Percentiles rank a stretch among this genome's conserved stretches.
These are phyloP conservation scores for Sabatieria punctata DNA, from an alignment of 2,888 invertebrate genomes.

Conservation along the genomic window DNA sequence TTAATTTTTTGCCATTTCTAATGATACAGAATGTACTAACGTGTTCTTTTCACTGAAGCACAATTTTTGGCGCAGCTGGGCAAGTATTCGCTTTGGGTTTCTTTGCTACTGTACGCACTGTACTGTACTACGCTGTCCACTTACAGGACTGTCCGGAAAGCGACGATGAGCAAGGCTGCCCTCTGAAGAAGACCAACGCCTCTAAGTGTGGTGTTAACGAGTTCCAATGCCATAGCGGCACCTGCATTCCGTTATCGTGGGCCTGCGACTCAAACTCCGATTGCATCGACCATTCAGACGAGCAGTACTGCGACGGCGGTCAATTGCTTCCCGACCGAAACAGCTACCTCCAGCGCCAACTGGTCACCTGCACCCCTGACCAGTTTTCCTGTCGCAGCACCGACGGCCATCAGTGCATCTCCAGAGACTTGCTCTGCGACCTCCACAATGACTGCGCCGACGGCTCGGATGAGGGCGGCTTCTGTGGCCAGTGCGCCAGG, in stretches of 20 bases:
- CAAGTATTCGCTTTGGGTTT: no score
- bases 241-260: slow-evolving; percentile 15
- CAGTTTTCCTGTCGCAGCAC: neutral
- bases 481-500: slow-evolving; percentile 14
- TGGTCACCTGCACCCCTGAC: neutral
- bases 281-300: slow-evolving; percentile 13
- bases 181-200: neutral
- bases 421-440: slow-evolving; percentile 23
- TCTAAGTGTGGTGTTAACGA: neutral
- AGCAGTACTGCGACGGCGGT: neutral
- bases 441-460: slow-evolving; percentile 28
- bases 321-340: neutral
- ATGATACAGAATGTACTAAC: no score
- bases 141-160: slow-evolving; percentile 5
- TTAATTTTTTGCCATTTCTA: no score
- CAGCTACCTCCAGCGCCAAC: neutral
- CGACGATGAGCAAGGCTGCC: slow-evolving; percentile 3
- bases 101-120: no score
- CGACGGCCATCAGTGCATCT: slow-evolving; percentile 12
- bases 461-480: slow-evolving; percentile 28
- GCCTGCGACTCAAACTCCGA: slow-evolving; percentile 15
- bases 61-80: no score
- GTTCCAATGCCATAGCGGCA: slow-evolving; percentile 9
- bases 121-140: no score
- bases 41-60: no score